phyloP scores from a whole-genome alignment of 2,888 invertebrate genomes.

The Chelonus formosanus region DNA sequence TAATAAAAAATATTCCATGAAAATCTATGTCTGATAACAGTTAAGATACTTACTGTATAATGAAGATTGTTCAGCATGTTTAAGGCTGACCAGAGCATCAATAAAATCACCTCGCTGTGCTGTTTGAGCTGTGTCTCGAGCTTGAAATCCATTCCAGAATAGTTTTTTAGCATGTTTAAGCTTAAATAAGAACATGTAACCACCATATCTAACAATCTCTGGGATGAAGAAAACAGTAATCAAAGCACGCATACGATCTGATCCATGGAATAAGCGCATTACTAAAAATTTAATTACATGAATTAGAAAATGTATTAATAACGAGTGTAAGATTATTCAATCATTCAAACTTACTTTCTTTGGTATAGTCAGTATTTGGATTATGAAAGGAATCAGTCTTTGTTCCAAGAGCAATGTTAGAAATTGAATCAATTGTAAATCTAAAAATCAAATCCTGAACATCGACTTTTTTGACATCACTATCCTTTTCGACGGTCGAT shows the following conservation, averaged over 20 bases:
- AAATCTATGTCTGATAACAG: too few species aligned
- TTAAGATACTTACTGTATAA: slow-evolving; percentile 50
- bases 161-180: slow-evolving; percentile 52
- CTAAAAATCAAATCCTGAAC: not conserved
- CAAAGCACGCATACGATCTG: not conserved
- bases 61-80: slow-evolving; percentile 54
- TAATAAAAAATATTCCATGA: too few species aligned
- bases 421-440: not conserved
- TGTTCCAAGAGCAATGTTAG: not conserved
- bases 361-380: not conserved
- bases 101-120: slow-evolving; percentile 55
- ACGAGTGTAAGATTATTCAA: not conserved
- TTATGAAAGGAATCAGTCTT: not conserved
- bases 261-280: too few species aligned
- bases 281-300: too few species aligned
- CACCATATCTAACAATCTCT: slow-evolving; percentile 23
- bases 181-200: slow-evolving; percentile 51
- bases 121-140: slow-evolving; percentile 48
- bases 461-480: not conserved
- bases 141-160: slow-evolving; percentile 53
- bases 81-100: slow-evolving; percentile 54
- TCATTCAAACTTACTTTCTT: not conserved
- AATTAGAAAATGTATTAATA: not conserved
- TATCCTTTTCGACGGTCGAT: not conserved
- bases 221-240: not conserved